Percentiles rank a stretch among this genome's conserved stretches.
Conservation (phyloP, 2,797 vertebrate genomes). For the Ceryle rudis region DNA sequence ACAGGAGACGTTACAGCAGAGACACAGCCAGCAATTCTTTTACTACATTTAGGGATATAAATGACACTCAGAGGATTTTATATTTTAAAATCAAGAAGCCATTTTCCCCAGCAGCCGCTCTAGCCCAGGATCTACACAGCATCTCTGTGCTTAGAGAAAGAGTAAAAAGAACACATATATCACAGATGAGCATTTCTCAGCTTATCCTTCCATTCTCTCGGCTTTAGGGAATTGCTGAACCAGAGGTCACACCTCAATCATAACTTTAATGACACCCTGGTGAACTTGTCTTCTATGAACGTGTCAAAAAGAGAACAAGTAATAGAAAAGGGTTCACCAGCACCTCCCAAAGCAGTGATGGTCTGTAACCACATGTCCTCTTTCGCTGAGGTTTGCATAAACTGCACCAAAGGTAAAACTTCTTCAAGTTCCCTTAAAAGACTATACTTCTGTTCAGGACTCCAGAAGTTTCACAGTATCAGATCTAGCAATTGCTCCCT, state of each 20-base stretch:
- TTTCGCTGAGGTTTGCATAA: background rate
- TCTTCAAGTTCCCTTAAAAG: background rate
- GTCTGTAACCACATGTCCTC: rapidly evolving
- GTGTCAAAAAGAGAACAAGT: background rate
- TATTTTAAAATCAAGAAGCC: background rate
- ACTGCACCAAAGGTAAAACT: background rate
- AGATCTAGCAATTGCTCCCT: background rate
- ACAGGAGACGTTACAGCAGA: background rate
- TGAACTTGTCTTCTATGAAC: background rate
- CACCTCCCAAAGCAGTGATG: background rate
- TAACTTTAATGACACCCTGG: slow-evolving; percentile 19
- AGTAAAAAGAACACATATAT: background rate
- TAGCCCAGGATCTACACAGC: background rate
- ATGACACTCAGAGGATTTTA: background rate
- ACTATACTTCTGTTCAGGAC: background rate
- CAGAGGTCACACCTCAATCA: background rate
- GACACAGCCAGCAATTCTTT: background rate
- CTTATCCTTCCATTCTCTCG: background rate
- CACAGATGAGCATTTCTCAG: slow-evolving; percentile 18
- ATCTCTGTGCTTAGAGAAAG: background rate
- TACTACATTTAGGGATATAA: background rate
- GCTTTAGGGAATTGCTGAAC: slow-evolving; percentile 7
- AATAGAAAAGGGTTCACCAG: background rate
- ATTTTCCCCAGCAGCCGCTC: background rate
- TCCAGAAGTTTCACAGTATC: background rate